A percentile compares a stretch with the other conserved stretches of the same genome.
These are phyloP conservation scores for Drosophila recens DNA, from an alignment of 2,888 invertebrate species.

Conservation along the genomic window DNA sequence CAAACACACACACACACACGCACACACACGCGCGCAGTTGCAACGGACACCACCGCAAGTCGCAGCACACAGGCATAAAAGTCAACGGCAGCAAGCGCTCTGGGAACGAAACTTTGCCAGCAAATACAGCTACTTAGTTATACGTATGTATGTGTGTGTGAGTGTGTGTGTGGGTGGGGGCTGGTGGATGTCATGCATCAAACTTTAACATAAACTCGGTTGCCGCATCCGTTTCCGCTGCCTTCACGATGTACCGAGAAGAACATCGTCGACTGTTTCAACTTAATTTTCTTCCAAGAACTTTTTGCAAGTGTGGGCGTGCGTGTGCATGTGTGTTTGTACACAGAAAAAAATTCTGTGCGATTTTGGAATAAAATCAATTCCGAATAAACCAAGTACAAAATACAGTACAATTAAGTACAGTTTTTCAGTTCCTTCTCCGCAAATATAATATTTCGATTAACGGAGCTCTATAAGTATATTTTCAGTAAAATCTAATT, in stretches of 20 bases:
- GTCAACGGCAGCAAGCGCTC: conserved; percentile 63
- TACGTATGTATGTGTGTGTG: conserved; percentile 4
- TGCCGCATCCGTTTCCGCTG: conserved; percentile 77
- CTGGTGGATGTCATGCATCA: conserved; percentile 69
- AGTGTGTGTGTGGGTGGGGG: conserved; percentile 29
- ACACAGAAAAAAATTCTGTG: too few species aligned
- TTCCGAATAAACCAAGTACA: too few species aligned
- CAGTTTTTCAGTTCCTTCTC: too few species aligned
- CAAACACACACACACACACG: neutral
- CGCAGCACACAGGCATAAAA: conserved; percentile 68
- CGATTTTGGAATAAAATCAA: too few species aligned
- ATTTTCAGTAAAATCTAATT: too few species aligned
- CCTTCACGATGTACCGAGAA: conserved; percentile 38
- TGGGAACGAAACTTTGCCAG: conserved; percentile 53
- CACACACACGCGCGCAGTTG: conserved; percentile 24
- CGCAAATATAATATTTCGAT: too few species aligned
- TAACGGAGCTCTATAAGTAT: too few species aligned
- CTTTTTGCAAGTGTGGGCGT: conserved; percentile 41
- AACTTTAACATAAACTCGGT: conserved; percentile 79
- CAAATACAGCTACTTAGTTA: conserved; percentile 62
- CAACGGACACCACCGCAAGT: conserved; percentile 69
- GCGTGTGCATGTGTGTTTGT: neutral
- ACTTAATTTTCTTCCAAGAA: conserved; percentile 70
- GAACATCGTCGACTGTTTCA: conserved; percentile 59
- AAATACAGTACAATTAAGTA: too few species aligned